Base-by-base conservation (phyloP, 2,113 vertebrate species). In the Chionomys nivalis region DNA sequence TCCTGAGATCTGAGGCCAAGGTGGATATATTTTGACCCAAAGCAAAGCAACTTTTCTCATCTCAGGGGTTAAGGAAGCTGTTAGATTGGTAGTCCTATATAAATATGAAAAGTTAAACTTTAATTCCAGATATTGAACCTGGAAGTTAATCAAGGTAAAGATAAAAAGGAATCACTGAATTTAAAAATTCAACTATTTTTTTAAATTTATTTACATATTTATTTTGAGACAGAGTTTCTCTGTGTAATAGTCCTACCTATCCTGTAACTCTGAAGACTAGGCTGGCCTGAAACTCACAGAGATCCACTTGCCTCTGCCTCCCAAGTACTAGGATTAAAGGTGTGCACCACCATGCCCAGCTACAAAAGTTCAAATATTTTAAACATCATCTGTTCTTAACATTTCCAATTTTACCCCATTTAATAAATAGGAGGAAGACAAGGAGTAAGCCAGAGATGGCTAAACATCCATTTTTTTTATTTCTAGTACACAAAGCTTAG, bases 111-210 rank as follows among this genome's bases (percentile, higher is more conserved):
- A 82, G 16, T 10, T 75, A 79, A 16, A 66, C 58, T 52, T 92
- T 83, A 86, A 47, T 86, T 44, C 87, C 52, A 44, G 47, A 91
- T 93, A 90, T 83, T 65, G 76, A 91, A 88, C 94, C 33, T 49
- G 90, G 26, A 79, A 87, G 19, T 44, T 52, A 68, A 68, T 95
- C 89, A 52, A 89, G 6, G 26, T 63, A 33, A 90, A 82, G 26
- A 70, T 2, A 83, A 88, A 92, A 76, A 58, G 75, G 73, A 82
- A 87, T 92, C 21, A 87, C 58, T 86, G 55, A 70, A 94, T 87
- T 90, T 23, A 82, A 87, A 47, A 42, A 66, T 33, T 93, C 11
- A 90, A 19, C 87, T 31, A 61, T 68, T 68, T 33, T 31, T 31
- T 31, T 31, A 12, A 19, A 55, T 66, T 66, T 11, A 10, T 31